A percentile compares a stretch with the other conserved stretches of the same genome.
Evolutionary conservation across 2,113 vertebrate genomes (phyloP).

Genomic region (Austrofundulus limnaeus): DNA sequence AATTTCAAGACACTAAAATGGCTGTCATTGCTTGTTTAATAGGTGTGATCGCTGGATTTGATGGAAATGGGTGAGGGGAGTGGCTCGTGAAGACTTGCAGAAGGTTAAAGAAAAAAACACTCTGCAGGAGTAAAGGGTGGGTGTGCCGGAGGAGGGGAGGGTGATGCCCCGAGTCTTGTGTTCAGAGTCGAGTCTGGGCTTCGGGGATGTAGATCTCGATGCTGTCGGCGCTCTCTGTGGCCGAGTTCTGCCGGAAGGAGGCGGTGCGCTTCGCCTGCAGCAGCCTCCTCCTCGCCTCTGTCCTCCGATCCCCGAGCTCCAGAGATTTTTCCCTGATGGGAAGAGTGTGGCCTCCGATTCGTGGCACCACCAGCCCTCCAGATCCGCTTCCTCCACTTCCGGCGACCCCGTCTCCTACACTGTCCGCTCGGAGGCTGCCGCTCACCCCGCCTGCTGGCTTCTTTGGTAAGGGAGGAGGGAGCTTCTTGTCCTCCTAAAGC

Average conservation of each 20-base stretch:
- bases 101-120: slow-evolving; percentile 12
- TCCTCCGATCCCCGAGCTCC: slow-evolving; percentile 89
- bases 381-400: slow-evolving; percentile 51
- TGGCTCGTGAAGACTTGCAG: slow-evolving; percentile 17
- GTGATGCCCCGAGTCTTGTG: neutral
- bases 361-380: slow-evolving; percentile 74
- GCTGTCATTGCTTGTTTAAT: slow-evolving; percentile 62
- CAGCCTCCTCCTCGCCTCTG: slow-evolving; percentile 92
- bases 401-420: slow-evolving; percentile 55
- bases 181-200: slow-evolving; percentile 98
- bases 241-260: slow-evolving; percentile 98
- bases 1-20: slow-evolving; percentile 69
- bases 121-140: neutral
- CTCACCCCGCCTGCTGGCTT: slow-evolving; percentile 79
- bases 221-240: slow-evolving; percentile 98
- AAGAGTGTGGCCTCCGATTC: slow-evolving; percentile 67
- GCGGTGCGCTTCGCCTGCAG: slow-evolving; percentile 93
- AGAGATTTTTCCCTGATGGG: slow-evolving; percentile 80
- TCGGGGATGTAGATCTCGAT: slow-evolving; percentile 99
- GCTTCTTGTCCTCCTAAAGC: slow-evolving; percentile 80
- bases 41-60: slow-evolving; percentile 37
- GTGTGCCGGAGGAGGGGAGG: slow-evolving; percentile 8
- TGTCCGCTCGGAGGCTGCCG: slow-evolving; percentile 75
- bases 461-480: slow-evolving; percentile 85
- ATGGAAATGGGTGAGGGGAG: slow-evolving; percentile 27